Base-by-base conservation (phyloP, 2,113 vertebrate species). In the Brachypteracias leptosomus region DNA sequence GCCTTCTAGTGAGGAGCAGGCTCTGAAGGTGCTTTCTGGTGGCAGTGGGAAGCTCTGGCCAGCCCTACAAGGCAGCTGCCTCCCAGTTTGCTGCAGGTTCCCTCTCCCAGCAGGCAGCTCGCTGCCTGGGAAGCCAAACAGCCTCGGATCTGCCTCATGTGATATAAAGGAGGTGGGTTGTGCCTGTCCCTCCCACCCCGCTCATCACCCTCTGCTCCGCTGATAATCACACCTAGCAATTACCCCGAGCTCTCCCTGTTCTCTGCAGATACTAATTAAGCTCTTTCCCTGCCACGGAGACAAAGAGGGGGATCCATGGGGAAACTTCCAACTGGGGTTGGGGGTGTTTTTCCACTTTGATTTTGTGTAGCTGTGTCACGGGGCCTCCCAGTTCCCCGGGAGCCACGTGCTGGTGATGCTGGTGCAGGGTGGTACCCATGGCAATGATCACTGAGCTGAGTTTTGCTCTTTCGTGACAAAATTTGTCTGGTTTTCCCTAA, bases 81-180 rank as follows among this genome's bases (percentile, higher is more conserved):
- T 31, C 9, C 42, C 42, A 59, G 78, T 67, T 49, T 18, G 76
- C 66, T 16, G 42, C 66, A 31, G 77, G 57, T 76, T 47, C 17
- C 74, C 90, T 71, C 62, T 67, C 70, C 47, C 11, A 14, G 55
- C 68, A 84, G 59, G 72, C 95, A 87, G 72, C 58, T 65, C 40
- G 11, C 16, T 3, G 80, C 33, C 85, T 58, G 90, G 75, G 73
- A 85, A 91, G 88, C 6, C 1, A 51, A 75, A 49, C 61, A 2
- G 19, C 86, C 77, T 92, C 21, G 9, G 79, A 35, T 93, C 7
- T 75, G 68, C 77, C 70, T 89, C 57, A 3, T 94, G 89, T 89
- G 54, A 16, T 94, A 92, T 93, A 92, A 95, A 95, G 94, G 38
- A 89, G 87, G 81, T 89, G 96, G 94, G 93, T 18, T 93, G 93